These are phyloP conservation scores for Raja brachyura DNA, from an alignment of 2,113 vertebrate species.

Conservation along the genomic window DNA sequence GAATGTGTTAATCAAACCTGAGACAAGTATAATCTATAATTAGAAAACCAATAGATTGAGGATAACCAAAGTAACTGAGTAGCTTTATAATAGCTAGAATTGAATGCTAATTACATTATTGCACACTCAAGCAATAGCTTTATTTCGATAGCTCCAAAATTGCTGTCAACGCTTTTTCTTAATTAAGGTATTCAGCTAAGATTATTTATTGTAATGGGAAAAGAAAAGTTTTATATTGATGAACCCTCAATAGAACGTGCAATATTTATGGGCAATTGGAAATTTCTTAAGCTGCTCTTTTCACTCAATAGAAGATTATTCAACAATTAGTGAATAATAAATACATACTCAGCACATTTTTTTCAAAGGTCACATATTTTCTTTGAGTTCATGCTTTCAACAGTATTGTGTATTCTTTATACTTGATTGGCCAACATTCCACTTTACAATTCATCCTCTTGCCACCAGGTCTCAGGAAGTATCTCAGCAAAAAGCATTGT, in stretches of 20 bases:
- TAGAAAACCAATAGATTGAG: conserved; percentile 16
- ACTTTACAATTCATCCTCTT: not conserved
- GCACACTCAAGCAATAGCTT: conserved; percentile 8
- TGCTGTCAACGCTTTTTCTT: conserved; percentile 26
- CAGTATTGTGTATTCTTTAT: not conserved
- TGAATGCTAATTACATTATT: conserved; percentile 28
- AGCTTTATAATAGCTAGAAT: conserved; percentile 12
- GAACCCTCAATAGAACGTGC: not conserved
- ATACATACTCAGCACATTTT: not conserved
- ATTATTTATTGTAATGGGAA: conserved; percentile 23
- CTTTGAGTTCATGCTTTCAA: not conserved
- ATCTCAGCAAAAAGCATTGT: not conserved
- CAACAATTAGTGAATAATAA: conserved; percentile 2
- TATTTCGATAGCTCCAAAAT: conserved; percentile 9
- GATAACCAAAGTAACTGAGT: conserved; percentile 19
- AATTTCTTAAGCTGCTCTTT: not conserved
- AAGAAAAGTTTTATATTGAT: not conserved
- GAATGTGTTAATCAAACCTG: conserved; percentile 20
- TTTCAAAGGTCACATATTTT: not conserved
- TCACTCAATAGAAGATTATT: conserved; percentile 14
- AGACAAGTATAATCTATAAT: conserved; percentile 22
- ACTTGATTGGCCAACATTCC: not conserved
- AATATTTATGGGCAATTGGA: not conserved
- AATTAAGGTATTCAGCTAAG: conserved; percentile 9
- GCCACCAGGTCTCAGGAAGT: not conserved